Evolutionary conservation across 2,888 invertebrate genomes (phyloP).

Genomic region (Stenoptilia bipunctidactyla): DNA sequence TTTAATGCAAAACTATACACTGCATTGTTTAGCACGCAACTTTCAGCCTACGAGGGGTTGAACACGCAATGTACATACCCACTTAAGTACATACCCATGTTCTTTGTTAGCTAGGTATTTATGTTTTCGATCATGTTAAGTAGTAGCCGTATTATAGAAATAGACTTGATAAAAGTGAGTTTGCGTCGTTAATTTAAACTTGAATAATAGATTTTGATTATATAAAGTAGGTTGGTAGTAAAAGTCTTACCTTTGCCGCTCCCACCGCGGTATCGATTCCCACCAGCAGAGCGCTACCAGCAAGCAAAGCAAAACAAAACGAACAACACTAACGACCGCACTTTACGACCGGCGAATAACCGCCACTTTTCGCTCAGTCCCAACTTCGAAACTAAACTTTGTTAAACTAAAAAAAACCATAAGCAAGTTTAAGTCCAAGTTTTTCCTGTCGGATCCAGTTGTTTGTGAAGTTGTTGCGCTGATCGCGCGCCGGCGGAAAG

Average conservation of each 20-base stretch:
- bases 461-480: constrained; percentile 19
- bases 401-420: constrained; percentile 36
- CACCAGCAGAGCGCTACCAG: constrained; percentile 49
- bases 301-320: constrained; percentile 57
- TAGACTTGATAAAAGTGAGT: too few species aligned
- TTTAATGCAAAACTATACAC: too few species aligned
- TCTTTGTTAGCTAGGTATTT: too few species aligned
- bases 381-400: constrained; percentile 40
- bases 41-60: too few species aligned
- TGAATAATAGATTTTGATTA: neutral
- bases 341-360: constrained; percentile 37
- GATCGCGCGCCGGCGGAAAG: constrained; percentile 52
- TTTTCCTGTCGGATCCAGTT: constrained; percentile 12
- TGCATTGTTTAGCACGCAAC: too few species aligned
- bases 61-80: too few species aligned
- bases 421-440: constrained; percentile 21
- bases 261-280: constrained; percentile 64
- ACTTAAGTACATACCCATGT: too few species aligned
- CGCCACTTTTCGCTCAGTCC: constrained; percentile 40
- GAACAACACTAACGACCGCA: constrained; percentile 54
- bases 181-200: too few species aligned
- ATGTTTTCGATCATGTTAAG: too few species aligned
- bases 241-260: constrained; percentile 57
- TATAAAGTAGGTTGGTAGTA: constrained; percentile 19
- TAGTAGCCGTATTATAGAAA: too few species aligned